A percentile compares a stretch with the other conserved stretches of the same genome.
These are phyloP conservation scores for Hyles euphorbiae DNA, from an alignment of 1,140 invertebrate genomes.

Conservation along the genomic window DNA sequence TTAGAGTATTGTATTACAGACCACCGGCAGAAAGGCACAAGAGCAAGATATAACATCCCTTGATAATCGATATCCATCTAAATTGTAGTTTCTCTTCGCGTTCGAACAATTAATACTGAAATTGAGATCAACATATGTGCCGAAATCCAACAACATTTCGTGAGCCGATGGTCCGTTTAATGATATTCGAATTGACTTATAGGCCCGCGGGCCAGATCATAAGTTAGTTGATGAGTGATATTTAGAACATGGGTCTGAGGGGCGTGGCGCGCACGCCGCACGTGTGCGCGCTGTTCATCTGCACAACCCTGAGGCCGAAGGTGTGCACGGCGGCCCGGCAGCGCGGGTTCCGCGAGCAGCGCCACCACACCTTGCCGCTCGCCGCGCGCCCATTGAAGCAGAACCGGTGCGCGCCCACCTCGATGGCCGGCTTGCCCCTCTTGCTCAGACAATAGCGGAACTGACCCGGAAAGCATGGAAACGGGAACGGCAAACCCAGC, in stretches of 20 bases:
- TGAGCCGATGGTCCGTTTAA: conserved; percentile 40
- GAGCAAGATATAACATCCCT: conserved; percentile 53
- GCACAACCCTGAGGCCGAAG: conserved; percentile 62
- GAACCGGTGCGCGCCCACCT: conserved; percentile 65
- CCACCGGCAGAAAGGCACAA: conserved; percentile 65
- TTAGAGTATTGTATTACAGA: conserved; percentile 24
- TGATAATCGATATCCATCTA: conserved; percentile 32
- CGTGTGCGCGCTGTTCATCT: conserved; percentile 68
- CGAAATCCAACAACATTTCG: conserved; percentile 38
- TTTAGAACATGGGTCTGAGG: conserved; percentile 64
- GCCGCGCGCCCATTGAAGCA: conserved; percentile 69
- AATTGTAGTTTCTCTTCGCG: conserved; percentile 18
- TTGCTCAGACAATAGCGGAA: conserved; percentile 70
- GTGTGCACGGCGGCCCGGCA: conserved; percentile 68
- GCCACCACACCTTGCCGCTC: conserved; percentile 72
- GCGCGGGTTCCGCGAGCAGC: conserved; percentile 64
- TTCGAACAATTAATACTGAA: conserved; percentile 17
- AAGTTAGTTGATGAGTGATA: not conserved
- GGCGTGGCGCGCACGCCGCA: conserved; percentile 67
- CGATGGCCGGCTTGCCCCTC: conserved; percentile 65
- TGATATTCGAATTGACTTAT: conserved; percentile 27
- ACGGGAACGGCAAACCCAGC: conserved; percentile 60
- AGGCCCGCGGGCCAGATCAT: not conserved
- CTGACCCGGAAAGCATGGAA: conserved; percentile 67
- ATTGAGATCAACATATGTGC: conserved; percentile 52